These are phyloP conservation scores for Hoplias malabaricus DNA, from an alignment of 2,113 vertebrate species.

Conservation along the genomic window DNA sequence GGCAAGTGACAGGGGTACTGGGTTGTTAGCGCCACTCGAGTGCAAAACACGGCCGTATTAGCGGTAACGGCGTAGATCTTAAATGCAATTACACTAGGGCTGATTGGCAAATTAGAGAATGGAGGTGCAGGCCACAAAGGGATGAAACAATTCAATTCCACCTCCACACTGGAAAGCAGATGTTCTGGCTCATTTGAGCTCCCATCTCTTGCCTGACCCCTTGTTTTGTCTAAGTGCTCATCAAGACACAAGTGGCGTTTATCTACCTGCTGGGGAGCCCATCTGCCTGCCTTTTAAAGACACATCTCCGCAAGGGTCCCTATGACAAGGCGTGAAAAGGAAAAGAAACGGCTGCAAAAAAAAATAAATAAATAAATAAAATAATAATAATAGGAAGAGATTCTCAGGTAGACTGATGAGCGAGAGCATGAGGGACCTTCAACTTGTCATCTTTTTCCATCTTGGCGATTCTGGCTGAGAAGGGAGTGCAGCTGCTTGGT, in stretches of 20 bases:
- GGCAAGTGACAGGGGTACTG: constrained; percentile 9
- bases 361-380: constrained; percentile 23
- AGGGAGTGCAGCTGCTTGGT: constrained; percentile 64
- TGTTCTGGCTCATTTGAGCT: constrained; percentile 48
- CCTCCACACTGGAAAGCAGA: constrained; percentile 43
- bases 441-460: constrained; percentile 64
- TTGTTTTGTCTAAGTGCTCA: constrained; percentile 58
- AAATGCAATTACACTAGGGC: constrained; percentile 52
- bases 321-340: constrained; percentile 17
- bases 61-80: constrained; percentile 61
- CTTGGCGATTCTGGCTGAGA: constrained; percentile 48
- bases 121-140: constrained; percentile 38
- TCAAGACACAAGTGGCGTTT: constrained; percentile 74
- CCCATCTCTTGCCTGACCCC: constrained; percentile 62
- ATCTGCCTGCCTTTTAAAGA: constrained; percentile 57
- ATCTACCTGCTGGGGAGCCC: constrained; percentile 78
- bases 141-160: constrained; percentile 51
- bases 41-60: constrained; percentile 60
- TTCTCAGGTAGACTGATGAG: background rate
- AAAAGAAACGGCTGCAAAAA: background rate
- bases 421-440: constrained; percentile 61
- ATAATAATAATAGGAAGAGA: constrained; percentile 10
- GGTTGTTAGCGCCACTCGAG: constrained; percentile 49
- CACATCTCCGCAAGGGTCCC: background rate
- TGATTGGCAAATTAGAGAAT: constrained; percentile 69